Conservation (phyloP, 1,140 invertebrate genomes). For the Aphelenchoides besseyi region DNA sequence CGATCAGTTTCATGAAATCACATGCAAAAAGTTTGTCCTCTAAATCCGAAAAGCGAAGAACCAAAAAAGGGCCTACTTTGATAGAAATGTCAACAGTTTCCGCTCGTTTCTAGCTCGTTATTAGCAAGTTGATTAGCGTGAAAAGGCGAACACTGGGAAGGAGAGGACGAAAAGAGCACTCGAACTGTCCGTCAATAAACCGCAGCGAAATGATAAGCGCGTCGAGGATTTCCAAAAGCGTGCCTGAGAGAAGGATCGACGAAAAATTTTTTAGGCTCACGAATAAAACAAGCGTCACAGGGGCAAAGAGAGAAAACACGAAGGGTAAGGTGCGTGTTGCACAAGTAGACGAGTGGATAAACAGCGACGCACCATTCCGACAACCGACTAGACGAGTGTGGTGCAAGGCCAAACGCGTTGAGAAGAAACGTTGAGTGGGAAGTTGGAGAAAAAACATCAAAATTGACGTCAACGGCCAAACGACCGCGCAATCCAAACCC, state of each 20-base stretch:
- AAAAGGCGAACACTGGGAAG: no score
- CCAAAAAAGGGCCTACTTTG: no score
- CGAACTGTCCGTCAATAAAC: neutral
- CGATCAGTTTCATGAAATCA: neutral
- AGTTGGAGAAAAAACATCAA: neutral
- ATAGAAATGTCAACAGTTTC: no score
- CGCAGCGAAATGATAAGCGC: conserved; percentile 2
- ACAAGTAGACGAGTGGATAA: neutral
- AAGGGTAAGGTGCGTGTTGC: neutral
- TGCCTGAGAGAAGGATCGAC: neutral
- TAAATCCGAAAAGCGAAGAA: neutral
- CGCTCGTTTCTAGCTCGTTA: no score
- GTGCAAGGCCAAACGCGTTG: neutral
- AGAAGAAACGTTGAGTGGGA: neutral
- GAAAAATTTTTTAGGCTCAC: conserved; percentile 4
- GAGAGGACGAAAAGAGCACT: neutral
- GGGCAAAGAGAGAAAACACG: neutral
- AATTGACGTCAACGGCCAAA: conserved; percentile 1
- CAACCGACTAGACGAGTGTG: neutral
- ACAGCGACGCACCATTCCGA: neutral
- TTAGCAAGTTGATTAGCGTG: no score
- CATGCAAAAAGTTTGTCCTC: neutral
- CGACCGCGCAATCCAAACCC: no score
- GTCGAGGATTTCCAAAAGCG: conserved; percentile 5
- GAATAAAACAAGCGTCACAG: neutral